Conservation (phyloP, 2,113 vertebrate species). For the Oreochromis niloticus region DNA sequence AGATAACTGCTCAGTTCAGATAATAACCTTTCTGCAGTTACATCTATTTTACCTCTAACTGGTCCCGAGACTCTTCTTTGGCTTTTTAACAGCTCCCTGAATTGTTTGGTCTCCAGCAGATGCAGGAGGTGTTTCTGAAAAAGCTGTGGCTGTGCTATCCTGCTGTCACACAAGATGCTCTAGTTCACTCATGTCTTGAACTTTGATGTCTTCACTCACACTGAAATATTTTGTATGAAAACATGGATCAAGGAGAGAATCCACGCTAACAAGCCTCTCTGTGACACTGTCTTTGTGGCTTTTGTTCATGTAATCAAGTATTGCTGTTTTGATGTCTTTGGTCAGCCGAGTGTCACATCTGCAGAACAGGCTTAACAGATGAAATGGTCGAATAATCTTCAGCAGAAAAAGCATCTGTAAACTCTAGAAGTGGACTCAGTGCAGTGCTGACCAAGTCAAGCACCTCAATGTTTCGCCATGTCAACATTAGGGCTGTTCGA, state of each 20-base stretch:
- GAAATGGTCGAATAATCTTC: too few relatives aligned
- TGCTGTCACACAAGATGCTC: background rate
- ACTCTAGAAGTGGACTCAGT: too few relatives aligned
- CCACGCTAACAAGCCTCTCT: background rate
- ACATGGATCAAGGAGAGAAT: background rate
- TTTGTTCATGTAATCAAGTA: accelerated
- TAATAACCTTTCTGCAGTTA: background rate
- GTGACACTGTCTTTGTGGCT: too few relatives aligned
- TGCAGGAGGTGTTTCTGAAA: background rate
- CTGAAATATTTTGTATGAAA: too few relatives aligned
- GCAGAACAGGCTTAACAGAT: too few relatives aligned
- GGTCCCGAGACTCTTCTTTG: background rate
- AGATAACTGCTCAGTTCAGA: background rate
- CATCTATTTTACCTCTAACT: background rate
- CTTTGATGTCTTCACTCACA: background rate
- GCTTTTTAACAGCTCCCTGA: background rate
- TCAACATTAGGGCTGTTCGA: too few relatives aligned
- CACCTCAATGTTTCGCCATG: too few relatives aligned
- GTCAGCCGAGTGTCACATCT: too few relatives aligned
- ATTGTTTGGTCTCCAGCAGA: background rate
- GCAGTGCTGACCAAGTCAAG: too few relatives aligned
- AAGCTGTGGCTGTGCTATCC: background rate
- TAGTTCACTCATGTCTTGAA: background rate
- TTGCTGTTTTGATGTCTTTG: too few relatives aligned
- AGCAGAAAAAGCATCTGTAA: too few relatives aligned